Conservation (phyloP, 2,797 vertebrate species). For the Helostoma temminkii region DNA sequence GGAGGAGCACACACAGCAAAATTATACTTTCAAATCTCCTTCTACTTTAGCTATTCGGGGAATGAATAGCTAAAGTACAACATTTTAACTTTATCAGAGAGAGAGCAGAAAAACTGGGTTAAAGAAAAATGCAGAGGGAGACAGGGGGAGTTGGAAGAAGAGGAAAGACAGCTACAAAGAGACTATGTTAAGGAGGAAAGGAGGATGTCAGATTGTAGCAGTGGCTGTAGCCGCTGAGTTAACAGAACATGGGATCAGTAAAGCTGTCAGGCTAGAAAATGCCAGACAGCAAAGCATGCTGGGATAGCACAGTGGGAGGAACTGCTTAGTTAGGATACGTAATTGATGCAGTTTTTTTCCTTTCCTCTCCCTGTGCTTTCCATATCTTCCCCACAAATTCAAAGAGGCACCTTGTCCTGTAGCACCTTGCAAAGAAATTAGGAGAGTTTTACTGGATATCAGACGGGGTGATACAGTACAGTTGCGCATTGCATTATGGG, state of each 20-base stretch:
- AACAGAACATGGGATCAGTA: slow-evolving; percentile 74
- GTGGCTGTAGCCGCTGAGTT: slow-evolving; percentile 65
- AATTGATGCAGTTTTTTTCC: slow-evolving; percentile 49
- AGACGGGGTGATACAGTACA: slow-evolving; percentile 61
- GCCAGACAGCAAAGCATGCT: slow-evolving; percentile 67
- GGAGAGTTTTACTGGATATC: slow-evolving; percentile 27
- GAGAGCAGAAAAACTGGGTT: slow-evolving; percentile 16
- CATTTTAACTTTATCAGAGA: slow-evolving; percentile 59
- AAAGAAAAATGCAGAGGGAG: slow-evolving; percentile 1
- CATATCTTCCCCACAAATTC: slow-evolving; percentile 35
- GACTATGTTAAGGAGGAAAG: slow-evolving; percentile 59
- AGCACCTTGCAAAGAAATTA: slow-evolving; percentile 35
- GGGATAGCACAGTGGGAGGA: slow-evolving; percentile 51
- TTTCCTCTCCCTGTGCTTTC: slow-evolving; percentile 3
- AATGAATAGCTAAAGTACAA: slow-evolving; percentile 63
- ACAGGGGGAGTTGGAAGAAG: neutral
- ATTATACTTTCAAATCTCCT: slow-evolving; percentile 74
- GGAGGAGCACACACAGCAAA: slow-evolving; percentile 49
- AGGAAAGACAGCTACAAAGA: slow-evolving; percentile 43
- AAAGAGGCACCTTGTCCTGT: slow-evolving; percentile 46
- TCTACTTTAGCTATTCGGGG: slow-evolving; percentile 50
- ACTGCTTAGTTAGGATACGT: slow-evolving; percentile 57
- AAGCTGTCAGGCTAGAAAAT: slow-evolving; percentile 70
- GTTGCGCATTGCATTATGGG: slow-evolving; percentile 78
- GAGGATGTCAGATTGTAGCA: slow-evolving; percentile 47